A percentile compares a stretch with the other conserved stretches of the same genome.
Conservation (phyloP, 2,113 vertebrate species). For the Ameiurus melas region DNA sequence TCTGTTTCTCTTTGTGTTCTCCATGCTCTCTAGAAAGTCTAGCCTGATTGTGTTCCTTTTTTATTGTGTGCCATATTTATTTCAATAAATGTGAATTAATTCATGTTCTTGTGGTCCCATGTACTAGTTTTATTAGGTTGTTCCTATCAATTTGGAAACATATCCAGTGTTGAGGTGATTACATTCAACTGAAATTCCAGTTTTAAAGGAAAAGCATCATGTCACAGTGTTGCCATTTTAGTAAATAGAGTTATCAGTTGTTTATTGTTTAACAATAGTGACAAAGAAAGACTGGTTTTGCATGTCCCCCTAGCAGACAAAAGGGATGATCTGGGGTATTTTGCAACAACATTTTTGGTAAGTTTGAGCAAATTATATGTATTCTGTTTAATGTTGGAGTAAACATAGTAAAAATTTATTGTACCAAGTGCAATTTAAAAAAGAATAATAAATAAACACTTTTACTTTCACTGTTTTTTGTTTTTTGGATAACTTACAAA, state of each 20-base stretch:
- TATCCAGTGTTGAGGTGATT: not conserved
- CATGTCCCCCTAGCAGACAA: not conserved
- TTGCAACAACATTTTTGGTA: not conserved
- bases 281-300: not conserved
- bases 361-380: not conserved
- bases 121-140: not conserved
- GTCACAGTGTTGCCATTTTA: not conserved
- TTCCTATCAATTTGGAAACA: not conserved
- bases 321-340: not conserved
- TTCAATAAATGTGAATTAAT: not conserved
- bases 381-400: not conserved
- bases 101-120: not conserved
- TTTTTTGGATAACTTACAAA: no score
- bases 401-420: not conserved
- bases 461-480: no score
- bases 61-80: not conserved
- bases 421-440: not conserved
- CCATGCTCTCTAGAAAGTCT: not conserved
- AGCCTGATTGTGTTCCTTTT: not conserved
- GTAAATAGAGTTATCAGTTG: not conserved
- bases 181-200: not conserved
- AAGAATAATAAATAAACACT: no score
- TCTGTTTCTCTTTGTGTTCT: not conserved
- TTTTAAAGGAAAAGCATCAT: not conserved
- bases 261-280: not conserved